Base-by-base conservation (phyloP, 2,113 vertebrate genomes). In the Falco punctatus region DNA sequence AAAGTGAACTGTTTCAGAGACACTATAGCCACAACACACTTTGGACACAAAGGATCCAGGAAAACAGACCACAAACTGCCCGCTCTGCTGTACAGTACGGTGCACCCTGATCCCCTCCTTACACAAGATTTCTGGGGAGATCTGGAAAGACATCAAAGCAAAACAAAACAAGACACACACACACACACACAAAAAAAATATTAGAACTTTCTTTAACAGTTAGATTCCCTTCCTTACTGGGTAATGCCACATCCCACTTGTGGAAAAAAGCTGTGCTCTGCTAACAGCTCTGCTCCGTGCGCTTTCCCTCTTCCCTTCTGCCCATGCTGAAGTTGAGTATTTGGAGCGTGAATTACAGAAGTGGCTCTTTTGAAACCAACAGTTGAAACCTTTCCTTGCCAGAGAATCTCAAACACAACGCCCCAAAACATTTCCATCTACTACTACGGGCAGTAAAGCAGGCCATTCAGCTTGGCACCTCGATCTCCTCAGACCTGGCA, bases 1-100 rank as follows among this genome's bases (percentile, higher is more conserved):
- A 95, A 99, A 99, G 98, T 99, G 99, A 98, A 99, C 99, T 13
- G 99, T 99, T 98, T 99, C 99, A 4, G 99, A 99, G 96, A 99
- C 99, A 85, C 99, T 99, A 98, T 99, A 99, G 95, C 99, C 99
- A 88, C 99, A 99, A 98, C 99, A 99, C 96, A 99, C 99, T 98
- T 99, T 99, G 97, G 99, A 99, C 96, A 99, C 99, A 88, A 99
- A 99, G 97, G 99, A 99, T 79, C 99, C 99, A 9, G 99, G 99
- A 97, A 99, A 99, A 98, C 99, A 99, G 98, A 99, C 99, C 57
- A 99, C 98, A 33, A 99, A 99, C 99, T 99, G 99, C 54, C 99
- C 99, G 1, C 99, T 99, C 98, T 99, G 98, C 98, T 99, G 99
- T 96, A 99, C 99, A 27, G 99, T 99, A 88, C 99, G 99, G 97